A percentile compares a stretch with the other conserved stretches of the same genome.
phyloP scores from a whole-genome alignment of 2,113 vertebrate genomes.

The Ondatra zibethicus region DNA sequence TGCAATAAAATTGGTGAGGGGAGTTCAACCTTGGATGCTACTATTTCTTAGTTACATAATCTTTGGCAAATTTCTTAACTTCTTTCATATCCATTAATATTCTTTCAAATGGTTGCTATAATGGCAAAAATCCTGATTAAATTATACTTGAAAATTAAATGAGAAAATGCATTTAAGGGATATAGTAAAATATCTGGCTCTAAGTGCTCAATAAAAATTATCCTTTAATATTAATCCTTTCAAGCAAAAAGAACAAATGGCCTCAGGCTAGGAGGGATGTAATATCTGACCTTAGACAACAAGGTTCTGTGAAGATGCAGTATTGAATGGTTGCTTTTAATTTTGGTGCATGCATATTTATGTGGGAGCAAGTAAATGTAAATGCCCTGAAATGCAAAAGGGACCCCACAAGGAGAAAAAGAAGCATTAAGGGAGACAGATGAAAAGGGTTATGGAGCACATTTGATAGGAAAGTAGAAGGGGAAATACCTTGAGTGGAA shows the following conservation, averaged over 20 bases:
- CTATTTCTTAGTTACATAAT: constrained; percentile 15
- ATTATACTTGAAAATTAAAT: constrained; percentile 50
- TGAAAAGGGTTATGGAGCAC: neutral
- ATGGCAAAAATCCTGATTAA: neutral
- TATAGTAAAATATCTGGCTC: constrained; percentile 36
- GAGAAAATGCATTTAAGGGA: constrained; percentile 25
- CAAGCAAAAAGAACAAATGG: neutral
- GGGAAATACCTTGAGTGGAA: neutral
- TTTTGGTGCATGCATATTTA: neutral
- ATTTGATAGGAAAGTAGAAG: neutral
- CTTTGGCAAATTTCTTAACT: constrained; percentile 28
- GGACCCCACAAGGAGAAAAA: neutral
- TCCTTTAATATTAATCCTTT: constrained; percentile 37
- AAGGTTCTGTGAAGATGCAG: neutral
- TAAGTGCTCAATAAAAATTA: constrained; percentile 31
- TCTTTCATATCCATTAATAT: constrained; percentile 15
- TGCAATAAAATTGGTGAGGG: neutral
- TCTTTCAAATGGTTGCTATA: constrained; percentile 23
- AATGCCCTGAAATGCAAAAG: neutral
- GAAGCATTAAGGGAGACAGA: neutral
- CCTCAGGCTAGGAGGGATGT: neutral
- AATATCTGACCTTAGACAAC: neutral
- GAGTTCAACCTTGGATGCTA: neutral
- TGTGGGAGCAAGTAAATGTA: neutral
- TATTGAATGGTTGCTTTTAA: neutral